Percentiles rank a stretch among this genome's conserved stretches.
Evolutionary conservation across 2,888 invertebrate genomes (phyloP).

Genomic region (Malacosoma neustria): DNA sequence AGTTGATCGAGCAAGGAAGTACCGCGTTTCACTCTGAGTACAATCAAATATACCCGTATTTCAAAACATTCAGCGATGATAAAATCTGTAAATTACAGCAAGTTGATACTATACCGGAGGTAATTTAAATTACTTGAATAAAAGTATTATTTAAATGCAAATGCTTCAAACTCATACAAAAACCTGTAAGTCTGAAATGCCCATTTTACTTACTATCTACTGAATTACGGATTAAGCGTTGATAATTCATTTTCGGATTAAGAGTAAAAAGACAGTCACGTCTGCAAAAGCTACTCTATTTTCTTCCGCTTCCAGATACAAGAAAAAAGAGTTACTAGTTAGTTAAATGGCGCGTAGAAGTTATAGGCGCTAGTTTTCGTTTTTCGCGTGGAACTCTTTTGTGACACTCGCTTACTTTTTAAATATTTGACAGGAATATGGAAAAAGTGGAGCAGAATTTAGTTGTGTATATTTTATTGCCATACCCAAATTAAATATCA

Average conservation of each 20-base stretch:
- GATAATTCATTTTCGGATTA: neutral
- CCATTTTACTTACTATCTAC: neutral
- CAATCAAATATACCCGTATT: conserved; percentile 44
- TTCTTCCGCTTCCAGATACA: too few relatives aligned
- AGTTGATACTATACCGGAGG: conserved; percentile 52
- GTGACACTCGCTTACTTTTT: too few relatives aligned
- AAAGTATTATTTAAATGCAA: neutral
- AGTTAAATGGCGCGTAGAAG: too few relatives aligned
- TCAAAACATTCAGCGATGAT: conserved; percentile 43
- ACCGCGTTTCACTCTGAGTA: conserved; percentile 56
- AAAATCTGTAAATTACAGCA: conserved; percentile 50
- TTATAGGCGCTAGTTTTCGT: too few relatives aligned
- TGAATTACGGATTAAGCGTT: neutral
- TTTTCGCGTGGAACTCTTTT: too few relatives aligned
- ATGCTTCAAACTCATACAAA: neutral
- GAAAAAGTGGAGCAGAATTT: too few relatives aligned
- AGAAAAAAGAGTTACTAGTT: too few relatives aligned
- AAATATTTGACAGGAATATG: too few relatives aligned
- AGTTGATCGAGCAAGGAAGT: conserved; percentile 34
- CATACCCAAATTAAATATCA: too few relatives aligned
- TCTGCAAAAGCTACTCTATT: too few relatives aligned
- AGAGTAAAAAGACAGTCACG: too few relatives aligned
- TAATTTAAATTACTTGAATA: conserved; percentile 12
- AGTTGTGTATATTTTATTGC: too few relatives aligned
- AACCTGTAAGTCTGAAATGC: neutral